Base-by-base conservation (phyloP, 2,888 invertebrate species). In the Ectemnius cavifrons region DNA sequence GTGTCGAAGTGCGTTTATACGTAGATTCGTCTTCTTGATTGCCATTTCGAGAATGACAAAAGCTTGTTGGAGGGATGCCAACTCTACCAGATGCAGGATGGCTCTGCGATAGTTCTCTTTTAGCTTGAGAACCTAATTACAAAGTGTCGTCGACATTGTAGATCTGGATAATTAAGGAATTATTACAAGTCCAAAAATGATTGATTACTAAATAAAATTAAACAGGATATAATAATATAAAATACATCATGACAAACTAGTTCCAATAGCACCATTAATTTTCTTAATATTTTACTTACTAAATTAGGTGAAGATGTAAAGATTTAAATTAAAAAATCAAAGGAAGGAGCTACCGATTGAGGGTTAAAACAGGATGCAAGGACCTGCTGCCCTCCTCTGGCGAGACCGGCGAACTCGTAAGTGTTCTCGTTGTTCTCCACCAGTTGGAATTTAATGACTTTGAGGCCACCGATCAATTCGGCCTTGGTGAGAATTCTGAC, bases 1-100 rank as follows among this genome's bases (percentile, higher is more conserved):
- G 88, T 94, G 93, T 85, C 94, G 94, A 78, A 94, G 93, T 73
- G 94, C 94, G 86, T 94, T 94, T 11, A 94, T 94, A 88, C 94
- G 92, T 72, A 94, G 90, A 86, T 94, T 94, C 11, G 94, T 94
- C 49, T 92, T 90, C 86, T 94, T 94, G 81, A 94, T 94, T 49
- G 93, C 93, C 85, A 93, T 93, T 86, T 94, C 94, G 74, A 94
- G 16, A 52, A 16, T 13, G 16, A 52, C 0, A 13, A 52, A 52
- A 14, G 52, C 52, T 52, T 52, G 52, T 14, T 16, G 52, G 5
- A 52, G 52, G 5, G 52, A 52, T 1, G 52, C 52, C 13, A 52
- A 13, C 16, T 52, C 52, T 1, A 52, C 13, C 13, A 52, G 52
- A 52, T 52, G n/a, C 2, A 16, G 8, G n/a, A 52, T 52, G 0